Conservation (phyloP, 2,113 vertebrate species). For the Haliaeetus leucogaster region DNA sequence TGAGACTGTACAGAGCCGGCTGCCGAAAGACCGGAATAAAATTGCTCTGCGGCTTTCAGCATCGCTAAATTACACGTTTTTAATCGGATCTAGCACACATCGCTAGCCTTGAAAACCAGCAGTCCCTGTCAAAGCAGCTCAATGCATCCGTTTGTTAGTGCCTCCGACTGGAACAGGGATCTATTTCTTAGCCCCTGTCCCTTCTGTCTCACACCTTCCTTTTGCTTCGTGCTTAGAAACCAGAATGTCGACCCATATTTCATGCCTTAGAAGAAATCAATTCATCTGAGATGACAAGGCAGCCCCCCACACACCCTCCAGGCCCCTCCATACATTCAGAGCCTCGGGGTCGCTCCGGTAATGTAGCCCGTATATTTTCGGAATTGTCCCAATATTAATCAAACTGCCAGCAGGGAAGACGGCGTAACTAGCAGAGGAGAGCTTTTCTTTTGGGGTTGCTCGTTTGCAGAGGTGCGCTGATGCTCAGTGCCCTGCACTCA, state of each 20-base stretch:
- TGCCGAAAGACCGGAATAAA: slow-evolving; percentile 20
- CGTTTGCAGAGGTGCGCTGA: neutral
- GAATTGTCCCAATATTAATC: neutral
- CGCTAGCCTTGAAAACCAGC: neutral
- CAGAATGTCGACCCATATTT: slow-evolving; percentile 38
- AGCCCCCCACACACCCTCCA: neutral
- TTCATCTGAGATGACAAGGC: slow-evolving; percentile 37
- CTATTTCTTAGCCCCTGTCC: slow-evolving; percentile 14
- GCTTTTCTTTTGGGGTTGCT: neutral
- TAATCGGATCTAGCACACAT: neutral
- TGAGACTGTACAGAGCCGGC: slow-evolving; percentile 15
- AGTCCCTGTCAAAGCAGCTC: slow-evolving; percentile 41
- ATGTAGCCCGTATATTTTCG: neutral
- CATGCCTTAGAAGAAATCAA: slow-evolving; percentile 30
- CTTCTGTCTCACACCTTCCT: slow-evolving; percentile 56
- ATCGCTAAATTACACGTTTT: neutral
- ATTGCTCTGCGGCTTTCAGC: slow-evolving; percentile 36
- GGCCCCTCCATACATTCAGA: neutral
- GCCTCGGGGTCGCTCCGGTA: neutral
- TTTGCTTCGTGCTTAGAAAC: slow-evolving; percentile 48
- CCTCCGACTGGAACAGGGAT: slow-evolving; percentile 17
- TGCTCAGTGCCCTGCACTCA: neutral
- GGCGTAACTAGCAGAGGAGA: neutral
- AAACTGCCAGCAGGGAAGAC: neutral
- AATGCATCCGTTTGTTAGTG: slow-evolving; percentile 46